Conservation (phyloP, 2,888 invertebrate genomes). For the Sylvicola cinctus region DNA sequence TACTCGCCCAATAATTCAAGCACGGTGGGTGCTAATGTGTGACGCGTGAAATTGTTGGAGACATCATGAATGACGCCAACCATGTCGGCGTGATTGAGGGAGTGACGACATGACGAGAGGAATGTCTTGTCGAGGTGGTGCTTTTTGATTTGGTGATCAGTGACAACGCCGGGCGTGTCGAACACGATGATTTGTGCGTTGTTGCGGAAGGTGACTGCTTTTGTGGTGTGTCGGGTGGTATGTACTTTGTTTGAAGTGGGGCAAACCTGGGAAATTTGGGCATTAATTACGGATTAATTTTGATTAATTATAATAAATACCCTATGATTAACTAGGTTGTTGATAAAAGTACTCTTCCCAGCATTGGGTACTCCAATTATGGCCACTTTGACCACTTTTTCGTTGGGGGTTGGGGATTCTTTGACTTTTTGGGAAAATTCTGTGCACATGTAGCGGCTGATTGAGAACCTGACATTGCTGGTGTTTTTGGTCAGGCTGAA, state of each 20-base stretch:
- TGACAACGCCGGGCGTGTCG: conserved; percentile 84
- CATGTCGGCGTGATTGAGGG: conserved; percentile 48
- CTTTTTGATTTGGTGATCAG: conserved; percentile 33
- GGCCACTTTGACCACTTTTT: conserved; percentile 40
- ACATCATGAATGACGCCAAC: conserved; percentile 77
- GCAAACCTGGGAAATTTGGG: conserved; percentile 44
- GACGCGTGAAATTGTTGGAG: conserved; percentile 44
- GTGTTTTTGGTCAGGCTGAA: too few species aligned
- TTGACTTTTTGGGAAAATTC: too few species aligned
- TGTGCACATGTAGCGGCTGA: too few species aligned
- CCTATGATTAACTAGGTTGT: conserved; percentile 58
- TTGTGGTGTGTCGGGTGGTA: conserved; percentile 55
- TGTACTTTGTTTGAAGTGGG: conserved; percentile 83
- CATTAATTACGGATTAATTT: not conserved
- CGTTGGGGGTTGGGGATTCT: too few species aligned
- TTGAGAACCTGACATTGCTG: too few species aligned
- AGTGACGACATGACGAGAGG: conserved; percentile 29
- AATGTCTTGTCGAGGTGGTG: conserved; percentile 36
- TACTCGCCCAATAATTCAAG: conserved; percentile 42
- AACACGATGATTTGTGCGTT: conserved; percentile 75
- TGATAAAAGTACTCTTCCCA: conserved; percentile 90
- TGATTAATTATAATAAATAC: conserved; percentile 26
- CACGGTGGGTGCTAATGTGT: conserved; percentile 45
- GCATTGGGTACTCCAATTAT: conserved; percentile 86
- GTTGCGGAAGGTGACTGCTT: conserved; percentile 51